phyloP scores from a whole-genome alignment of 2,888 invertebrate species.

The Cheilosia vernalis region DNA sequence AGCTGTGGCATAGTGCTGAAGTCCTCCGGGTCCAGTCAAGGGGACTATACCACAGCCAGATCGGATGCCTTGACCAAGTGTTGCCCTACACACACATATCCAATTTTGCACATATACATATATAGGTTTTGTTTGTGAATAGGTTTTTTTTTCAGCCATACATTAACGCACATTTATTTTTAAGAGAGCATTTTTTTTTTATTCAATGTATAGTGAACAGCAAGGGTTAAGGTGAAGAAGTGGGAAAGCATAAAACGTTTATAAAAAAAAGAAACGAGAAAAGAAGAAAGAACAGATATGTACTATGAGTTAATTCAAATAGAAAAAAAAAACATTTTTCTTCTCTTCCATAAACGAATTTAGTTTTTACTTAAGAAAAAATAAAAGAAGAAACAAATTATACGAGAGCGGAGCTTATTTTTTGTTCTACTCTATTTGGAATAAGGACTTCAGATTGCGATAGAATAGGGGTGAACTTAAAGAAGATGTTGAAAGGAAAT shows the following conservation, averaged over 20 bases:
- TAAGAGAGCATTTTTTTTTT: conserved; percentile 50
- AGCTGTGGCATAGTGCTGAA: conserved; percentile 83
- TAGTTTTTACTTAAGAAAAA: too few relatives aligned
- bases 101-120: conserved; percentile 62
- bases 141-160: conserved; percentile 66
- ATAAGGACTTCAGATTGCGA: too few relatives aligned
- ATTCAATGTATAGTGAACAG: conserved; percentile 60
- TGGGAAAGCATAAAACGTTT: conserved; percentile 66
- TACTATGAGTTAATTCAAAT: conserved; percentile 62
- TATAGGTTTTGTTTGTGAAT: conserved; percentile 50
- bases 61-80: conserved; percentile 84
- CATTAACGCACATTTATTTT: conserved; percentile 72
- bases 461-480: not conserved
- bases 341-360: conserved; percentile 6
- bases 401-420: too few relatives aligned
- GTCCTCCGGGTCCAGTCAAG: conserved; percentile 83
- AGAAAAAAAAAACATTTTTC: conserved; percentile 48
- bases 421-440: too few relatives aligned
- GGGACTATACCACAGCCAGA: conserved; percentile 84
- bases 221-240: conserved; percentile 70
- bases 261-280: conserved; percentile 59
- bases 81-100: conserved; percentile 82
- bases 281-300: conserved; percentile 64
- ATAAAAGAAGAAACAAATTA: too few relatives aligned
- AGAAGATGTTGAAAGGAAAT: not conserved